phyloP scores from a whole-genome alignment of 2,113 vertebrate genomes.

The Apus apus region DNA sequence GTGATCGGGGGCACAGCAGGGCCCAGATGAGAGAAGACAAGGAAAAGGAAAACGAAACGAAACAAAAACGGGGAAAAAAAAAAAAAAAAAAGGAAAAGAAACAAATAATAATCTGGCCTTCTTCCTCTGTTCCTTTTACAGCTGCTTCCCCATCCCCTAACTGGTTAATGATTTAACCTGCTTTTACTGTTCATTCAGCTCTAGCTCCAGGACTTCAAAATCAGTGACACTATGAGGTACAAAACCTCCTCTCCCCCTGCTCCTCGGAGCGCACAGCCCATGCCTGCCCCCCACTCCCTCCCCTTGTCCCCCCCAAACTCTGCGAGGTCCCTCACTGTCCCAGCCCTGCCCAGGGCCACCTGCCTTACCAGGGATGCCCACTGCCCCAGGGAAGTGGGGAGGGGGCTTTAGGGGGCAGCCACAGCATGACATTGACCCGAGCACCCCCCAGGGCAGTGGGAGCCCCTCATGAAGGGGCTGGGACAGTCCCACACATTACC shows the following conservation, averaged over 20 bases:
- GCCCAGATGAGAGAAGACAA: constrained; percentile 39
- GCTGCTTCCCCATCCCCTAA: constrained; percentile 69
- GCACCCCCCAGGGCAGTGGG: background rate
- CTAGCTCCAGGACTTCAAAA: constrained; percentile 74
- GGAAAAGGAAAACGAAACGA: constrained; percentile 5
- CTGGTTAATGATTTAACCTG: constrained; percentile 68
- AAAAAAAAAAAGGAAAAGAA: constrained; percentile 31
- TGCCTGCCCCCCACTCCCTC: background rate
- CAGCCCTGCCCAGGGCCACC: background rate
- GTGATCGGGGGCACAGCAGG: constrained; percentile 80
- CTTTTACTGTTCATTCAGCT: constrained; percentile 72
- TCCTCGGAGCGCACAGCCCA: constrained; percentile 45
- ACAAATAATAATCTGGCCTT: constrained; percentile 76
- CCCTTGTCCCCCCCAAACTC: background rate
- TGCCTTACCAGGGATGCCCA: background rate
- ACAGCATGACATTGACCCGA: background rate
- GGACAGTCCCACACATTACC: background rate
- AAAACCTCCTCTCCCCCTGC: constrained; percentile 67
- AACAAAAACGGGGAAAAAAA: background rate
- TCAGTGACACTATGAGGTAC: constrained; percentile 70
- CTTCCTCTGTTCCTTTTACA: constrained; percentile 79
- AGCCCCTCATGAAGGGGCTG: background rate
- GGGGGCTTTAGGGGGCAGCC: background rate
- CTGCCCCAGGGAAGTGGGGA: background rate
- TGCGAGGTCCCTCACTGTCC: background rate